These are phyloP conservation scores for Ceuthmochares aereus DNA, from an alignment of 2,113 vertebrate species.

Conservation along the genomic window DNA sequence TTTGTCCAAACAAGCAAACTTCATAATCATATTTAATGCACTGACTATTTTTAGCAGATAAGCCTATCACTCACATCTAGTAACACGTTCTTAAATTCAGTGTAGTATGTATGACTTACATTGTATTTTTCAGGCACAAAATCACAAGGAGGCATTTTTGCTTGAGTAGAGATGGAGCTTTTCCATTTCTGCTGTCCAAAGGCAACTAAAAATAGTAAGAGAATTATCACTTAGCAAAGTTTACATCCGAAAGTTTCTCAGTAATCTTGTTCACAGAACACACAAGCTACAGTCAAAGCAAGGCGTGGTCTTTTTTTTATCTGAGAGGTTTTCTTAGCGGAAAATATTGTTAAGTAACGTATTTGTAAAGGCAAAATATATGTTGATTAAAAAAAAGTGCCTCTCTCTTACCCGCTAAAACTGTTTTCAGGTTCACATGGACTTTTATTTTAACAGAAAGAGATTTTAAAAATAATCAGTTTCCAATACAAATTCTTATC, in stretches of 20 bases:
- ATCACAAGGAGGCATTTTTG: slow-evolving; percentile 88
- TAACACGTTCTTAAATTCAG: neutral
- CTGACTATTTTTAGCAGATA: neutral
- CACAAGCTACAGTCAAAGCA: rapidly evolving
- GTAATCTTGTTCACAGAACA: neutral
- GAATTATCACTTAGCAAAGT: neutral
- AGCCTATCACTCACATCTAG: neutral
- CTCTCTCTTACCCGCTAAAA: neutral
- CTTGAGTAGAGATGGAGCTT: slow-evolving; percentile 16
- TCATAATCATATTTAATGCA: neutral
- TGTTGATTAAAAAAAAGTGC: rapidly evolving
- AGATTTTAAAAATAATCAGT: neutral
- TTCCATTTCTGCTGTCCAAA: slow-evolving; percentile 74
- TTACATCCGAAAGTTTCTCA: neutral
- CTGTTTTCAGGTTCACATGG: neutral
- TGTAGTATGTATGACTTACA: slow-evolving; percentile 71
- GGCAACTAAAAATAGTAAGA: slow-evolving; percentile 65
- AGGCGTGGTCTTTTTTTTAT: neutral
- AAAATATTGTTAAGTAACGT: neutral
- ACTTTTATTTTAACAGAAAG: neutral
- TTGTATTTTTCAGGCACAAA: slow-evolving; percentile 85
- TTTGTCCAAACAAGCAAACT: neutral
- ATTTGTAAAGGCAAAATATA: neutral
- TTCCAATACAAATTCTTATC: neutral
- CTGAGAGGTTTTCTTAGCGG: neutral